Base-by-base conservation (phyloP, 2,888 invertebrate genomes). In the Drosophila mimetica region DNA sequence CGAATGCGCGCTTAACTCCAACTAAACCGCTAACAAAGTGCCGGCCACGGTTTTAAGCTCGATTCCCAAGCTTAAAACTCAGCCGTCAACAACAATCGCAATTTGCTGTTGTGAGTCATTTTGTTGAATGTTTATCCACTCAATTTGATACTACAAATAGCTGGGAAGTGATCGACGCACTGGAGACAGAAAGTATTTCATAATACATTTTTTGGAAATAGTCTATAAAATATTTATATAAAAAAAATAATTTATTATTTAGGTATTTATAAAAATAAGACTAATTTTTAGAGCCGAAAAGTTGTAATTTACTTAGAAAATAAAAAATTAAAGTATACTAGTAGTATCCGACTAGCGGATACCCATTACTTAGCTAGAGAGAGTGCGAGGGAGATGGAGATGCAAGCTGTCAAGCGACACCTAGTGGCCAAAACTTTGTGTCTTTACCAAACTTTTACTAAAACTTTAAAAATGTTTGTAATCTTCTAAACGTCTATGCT, bases 21-120 rank as follows among this genome's bases (percentile, higher is more conserved):
- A 84, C 83, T 84, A 82, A 86, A 58, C 58, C 79, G 77, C 69
- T 64, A 50, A 59, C 76, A 65, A 66, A 60, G 47, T 34, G 48
- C 48, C 63, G 74, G 61, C 69, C 57, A 76, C 70, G 83, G 86
- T 85, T 84, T 84, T 88, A 87, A 84, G 74, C 83, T 75, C 64
- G 80, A 75, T 77, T 64, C 69, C 55, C 74, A 72, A 51, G 37
- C 61, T 13, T 9, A 9, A 44, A 11, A 30, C 39, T 34, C 50
- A 22, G 6, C 13, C 14, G 13, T 25, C 18, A 39, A 14, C 13
- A 44, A 36, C 58, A 60, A 28, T 28, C 14, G 44, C 44, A 14
- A 14, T 44, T 25, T 25, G 44, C 25, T 44, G 22, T 14, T 11
- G n/a, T 25, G 25, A 44, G 44, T 44, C 44, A 44, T 28, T 50